These are phyloP conservation scores for Cheilosia pagana DNA, from an alignment of 2,888 invertebrate genomes.

Conservation along the genomic window DNA sequence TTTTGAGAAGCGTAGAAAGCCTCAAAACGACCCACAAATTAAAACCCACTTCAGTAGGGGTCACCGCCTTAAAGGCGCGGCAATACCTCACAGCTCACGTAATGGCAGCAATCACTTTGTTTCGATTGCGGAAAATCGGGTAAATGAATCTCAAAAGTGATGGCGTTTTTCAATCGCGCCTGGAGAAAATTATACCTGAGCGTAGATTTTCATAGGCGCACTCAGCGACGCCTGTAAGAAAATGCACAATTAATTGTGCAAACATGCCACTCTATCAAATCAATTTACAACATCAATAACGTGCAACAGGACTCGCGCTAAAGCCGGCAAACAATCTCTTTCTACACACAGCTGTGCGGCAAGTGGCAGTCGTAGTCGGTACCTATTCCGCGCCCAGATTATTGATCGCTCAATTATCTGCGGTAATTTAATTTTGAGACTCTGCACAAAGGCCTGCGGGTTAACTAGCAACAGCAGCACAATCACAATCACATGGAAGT, in stretches of 20 bases:
- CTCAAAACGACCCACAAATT: too few species aligned
- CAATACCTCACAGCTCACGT: too few species aligned
- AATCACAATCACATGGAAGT: conserved; percentile 1
- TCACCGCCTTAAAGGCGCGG: too few species aligned
- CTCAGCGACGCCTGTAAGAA: conserved; percentile 7
- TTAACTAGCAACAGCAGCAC: conserved; percentile 38
- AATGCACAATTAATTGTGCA: conserved; percentile 71
- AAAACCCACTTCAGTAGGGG: too few species aligned
- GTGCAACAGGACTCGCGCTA: conserved; percentile 47
- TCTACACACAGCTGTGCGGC: conserved; percentile 18
- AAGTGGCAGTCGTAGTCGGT: conserved; percentile 3
- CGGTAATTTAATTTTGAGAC: conserved; percentile 73
- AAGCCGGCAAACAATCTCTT: conserved; percentile 44
- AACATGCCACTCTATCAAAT: conserved; percentile 73
- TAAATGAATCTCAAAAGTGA: background rate
- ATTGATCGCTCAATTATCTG: conserved; percentile 74
- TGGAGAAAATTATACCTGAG: background rate
- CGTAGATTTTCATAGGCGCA: conserved; percentile 14
- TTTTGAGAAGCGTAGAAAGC: too few species aligned
- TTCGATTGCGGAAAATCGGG: background rate
- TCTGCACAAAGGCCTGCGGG: conserved; percentile 42
- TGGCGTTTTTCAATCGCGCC: background rate
- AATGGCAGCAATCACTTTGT: too few species aligned
- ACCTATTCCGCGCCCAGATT: conserved; percentile 70
- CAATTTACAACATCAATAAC: conserved; percentile 72